Conservation (phyloP, 1,140 invertebrate genomes). For the Formica exsecta region DNA sequence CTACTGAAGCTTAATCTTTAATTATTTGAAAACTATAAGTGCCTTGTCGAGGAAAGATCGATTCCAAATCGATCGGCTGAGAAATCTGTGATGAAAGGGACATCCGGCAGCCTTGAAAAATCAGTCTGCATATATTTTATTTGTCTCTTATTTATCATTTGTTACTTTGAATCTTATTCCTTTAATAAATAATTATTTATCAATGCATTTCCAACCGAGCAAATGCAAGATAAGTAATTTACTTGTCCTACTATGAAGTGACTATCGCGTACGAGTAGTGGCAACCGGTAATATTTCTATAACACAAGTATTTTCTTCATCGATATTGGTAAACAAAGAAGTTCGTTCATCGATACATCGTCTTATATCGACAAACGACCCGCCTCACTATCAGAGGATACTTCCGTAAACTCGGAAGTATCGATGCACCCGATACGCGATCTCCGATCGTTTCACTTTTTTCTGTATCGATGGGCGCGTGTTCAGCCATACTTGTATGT, state of each 20-base stretch:
- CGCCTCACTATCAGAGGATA: not conserved
- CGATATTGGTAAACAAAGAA: not conserved
- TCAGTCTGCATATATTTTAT: not conserved
- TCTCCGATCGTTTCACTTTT: not conserved
- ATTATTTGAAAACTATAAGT: not conserved
- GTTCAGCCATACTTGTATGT: not conserved
- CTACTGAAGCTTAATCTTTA: not conserved
- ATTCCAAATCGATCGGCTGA: not conserved
- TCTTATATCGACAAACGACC: not conserved
- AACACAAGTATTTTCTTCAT: constrained; percentile 11
- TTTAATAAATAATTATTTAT: constrained; percentile 16
- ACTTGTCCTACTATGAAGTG: not conserved
- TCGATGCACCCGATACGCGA: not conserved
- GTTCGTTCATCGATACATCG: not conserved
- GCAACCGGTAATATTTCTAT: not conserved
- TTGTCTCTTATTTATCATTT: not conserved
- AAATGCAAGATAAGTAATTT: constrained; percentile 10
- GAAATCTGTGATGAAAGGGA: not conserved
- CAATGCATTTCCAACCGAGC: not conserved
- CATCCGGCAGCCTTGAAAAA: not conserved
- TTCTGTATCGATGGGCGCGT: too few relatives aligned
- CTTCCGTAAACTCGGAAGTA: too few relatives aligned
- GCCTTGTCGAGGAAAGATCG: not conserved
- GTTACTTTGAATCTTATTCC: not conserved
- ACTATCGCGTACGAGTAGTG: not conserved